Base-by-base conservation (phyloP, 2,797 vertebrate species). In the Thamnophis elegans region DNA sequence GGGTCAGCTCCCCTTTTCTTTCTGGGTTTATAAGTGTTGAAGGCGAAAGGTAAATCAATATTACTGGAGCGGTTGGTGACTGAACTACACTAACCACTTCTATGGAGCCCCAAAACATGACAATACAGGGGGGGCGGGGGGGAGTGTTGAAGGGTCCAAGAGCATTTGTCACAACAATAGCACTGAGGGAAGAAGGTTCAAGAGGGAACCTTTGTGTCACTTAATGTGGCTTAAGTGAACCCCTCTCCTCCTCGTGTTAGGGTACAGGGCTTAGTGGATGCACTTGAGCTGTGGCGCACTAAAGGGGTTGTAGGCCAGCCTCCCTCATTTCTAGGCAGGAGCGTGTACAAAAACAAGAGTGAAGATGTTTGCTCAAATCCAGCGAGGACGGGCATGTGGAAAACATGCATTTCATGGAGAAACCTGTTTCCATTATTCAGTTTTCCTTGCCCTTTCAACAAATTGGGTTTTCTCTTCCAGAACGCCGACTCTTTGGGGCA, bases 1-100 rank as follows among this genome's bases (percentile, higher is more conserved):
- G 92, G 68, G 32, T n/a, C 53, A 7, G 9, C 51, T 20, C 12
- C 42, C 60, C 18, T 22, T 93, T 91, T 60, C 89, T 91, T 93
- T 89, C 86, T 85, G 92, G 82, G 86, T 93, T 91, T 91, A 73
- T 91, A 93, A 91, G 86, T 59, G 62, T 91, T 85, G 92, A 93
- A 93, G 90, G 90, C 88, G 87, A 90, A 93, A 93, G 91, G 92
- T 93, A 91, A 82, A 91, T 93, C 92, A 89, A 90, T 88, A 87
- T 93, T 91, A 85, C 88, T 91, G 68, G 47, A 91, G 90, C 85
- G 86, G 92, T 91, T 53, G 55, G 90, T 85, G 92, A 91, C 87
- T 87, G 56, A 60, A 62, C 56, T 53, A 86, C 47, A 36, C 56
- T 82, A 88, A 88, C 62, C 55, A 28, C 92, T 56, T 85, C 62